phyloP scores from a whole-genome alignment of 2,113 vertebrate genomes.

The Myotis yumanensis region DNA sequence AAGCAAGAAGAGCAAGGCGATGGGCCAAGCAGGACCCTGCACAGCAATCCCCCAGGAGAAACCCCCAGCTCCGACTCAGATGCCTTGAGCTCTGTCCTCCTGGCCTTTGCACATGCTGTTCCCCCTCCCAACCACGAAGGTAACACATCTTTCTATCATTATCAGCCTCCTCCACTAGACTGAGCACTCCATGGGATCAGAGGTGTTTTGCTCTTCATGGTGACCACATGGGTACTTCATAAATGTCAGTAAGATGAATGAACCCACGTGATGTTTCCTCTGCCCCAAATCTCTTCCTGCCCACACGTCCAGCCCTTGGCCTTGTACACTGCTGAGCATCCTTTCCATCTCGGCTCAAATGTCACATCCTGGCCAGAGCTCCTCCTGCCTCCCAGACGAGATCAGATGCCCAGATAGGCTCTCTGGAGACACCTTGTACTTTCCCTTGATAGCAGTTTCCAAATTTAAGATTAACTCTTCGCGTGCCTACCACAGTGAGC shows the following conservation, averaged over 20 bases:
- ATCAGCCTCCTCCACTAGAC: not conserved
- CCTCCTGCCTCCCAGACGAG: not conserved
- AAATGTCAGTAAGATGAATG: not conserved
- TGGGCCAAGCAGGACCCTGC: not conserved
- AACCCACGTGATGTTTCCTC: not conserved
- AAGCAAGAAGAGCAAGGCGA: not conserved
- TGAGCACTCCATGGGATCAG: not conserved
- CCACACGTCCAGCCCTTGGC: not conserved
- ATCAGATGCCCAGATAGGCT: not conserved
- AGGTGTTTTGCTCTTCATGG: not conserved
- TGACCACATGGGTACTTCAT: not conserved
- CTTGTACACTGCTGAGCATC: not conserved
- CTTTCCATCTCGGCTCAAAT: not conserved
- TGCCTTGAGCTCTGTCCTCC: not conserved
- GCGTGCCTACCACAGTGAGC: not conserved
- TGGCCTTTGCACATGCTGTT: not conserved
- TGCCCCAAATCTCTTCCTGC: not conserved
- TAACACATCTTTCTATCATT: not conserved
- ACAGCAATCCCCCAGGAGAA: rapidly evolving
- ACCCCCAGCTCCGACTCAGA: not conserved
- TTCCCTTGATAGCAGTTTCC: not conserved
- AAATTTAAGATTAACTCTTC: not conserved
- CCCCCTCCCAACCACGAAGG: not conserved
- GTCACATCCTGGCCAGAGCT: not conserved
- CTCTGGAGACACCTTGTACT: not conserved